Evolutionary conservation across 2,888 invertebrate species (phyloP).

Genomic region (Linnaemya tessellans): DNA sequence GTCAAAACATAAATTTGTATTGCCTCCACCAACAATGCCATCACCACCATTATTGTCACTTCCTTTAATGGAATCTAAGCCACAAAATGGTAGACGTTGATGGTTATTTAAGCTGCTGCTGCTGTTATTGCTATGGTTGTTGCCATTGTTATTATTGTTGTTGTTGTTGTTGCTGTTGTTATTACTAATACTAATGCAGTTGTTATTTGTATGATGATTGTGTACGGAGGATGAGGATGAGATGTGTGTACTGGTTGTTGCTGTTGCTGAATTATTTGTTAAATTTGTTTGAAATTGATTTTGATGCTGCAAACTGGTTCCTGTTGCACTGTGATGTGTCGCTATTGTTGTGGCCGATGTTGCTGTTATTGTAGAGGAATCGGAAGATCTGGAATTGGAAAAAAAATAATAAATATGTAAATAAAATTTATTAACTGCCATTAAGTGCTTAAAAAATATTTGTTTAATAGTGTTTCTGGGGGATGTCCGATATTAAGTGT

Average conservation of each 20-base stretch:
- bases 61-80: constrained; percentile 79
- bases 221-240: constrained; percentile 47
- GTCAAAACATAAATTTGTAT: constrained; percentile 76
- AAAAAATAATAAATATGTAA: not conserved
- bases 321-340: constrained; percentile 66
- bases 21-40: constrained; percentile 73
- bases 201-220: constrained; percentile 54
- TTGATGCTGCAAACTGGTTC: constrained; percentile 52
- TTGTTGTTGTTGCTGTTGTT: constrained; percentile 47
- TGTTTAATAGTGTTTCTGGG: not conserved
- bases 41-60: constrained; percentile 78
- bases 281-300: constrained; percentile 74
- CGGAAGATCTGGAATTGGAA: constrained; percentile 75
- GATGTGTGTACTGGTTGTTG: constrained; percentile 52
- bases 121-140: constrained; percentile 66
- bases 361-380: constrained; percentile 70
- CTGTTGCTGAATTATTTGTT: constrained; percentile 56
- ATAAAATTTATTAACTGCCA: not conserved
- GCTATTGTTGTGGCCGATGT: constrained; percentile 69
- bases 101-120: constrained; percentile 77
- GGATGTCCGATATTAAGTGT: not conserved
- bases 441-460: not conserved
- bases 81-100: constrained; percentile 80
- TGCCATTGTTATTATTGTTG: constrained; percentile 54
- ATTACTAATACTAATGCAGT: constrained; percentile 43